Percentiles rank a stretch among this genome's conserved stretches.
Conservation (phyloP, 2,888 invertebrate species). For the Phaonia tiefii region DNA sequence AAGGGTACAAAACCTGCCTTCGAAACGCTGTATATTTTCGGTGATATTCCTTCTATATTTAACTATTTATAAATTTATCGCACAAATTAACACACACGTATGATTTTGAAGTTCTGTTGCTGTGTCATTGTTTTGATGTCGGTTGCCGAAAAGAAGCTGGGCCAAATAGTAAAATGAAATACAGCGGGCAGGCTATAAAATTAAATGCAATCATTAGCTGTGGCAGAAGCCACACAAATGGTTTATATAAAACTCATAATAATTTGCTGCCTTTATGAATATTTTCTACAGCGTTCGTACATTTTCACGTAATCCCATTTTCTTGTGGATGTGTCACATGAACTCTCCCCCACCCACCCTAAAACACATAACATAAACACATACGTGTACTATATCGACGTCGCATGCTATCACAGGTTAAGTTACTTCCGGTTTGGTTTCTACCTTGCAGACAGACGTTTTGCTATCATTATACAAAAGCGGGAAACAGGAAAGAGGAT, state of each 20-base stretch:
- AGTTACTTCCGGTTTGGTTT: slow-evolving; percentile 55
- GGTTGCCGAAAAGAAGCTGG: too few relatives aligned
- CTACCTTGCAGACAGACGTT: slow-evolving; percentile 39
- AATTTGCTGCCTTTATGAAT: slow-evolving; percentile 61
- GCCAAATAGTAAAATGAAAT: not conserved
- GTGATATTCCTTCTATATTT: too few relatives aligned
- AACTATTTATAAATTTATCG: too few relatives aligned
- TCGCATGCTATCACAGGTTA: slow-evolving; percentile 33
- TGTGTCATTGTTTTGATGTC: too few relatives aligned
- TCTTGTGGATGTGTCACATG: too few relatives aligned
- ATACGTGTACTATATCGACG: not conserved
- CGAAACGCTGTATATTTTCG: too few relatives aligned
- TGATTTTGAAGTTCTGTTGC: too few relatives aligned
- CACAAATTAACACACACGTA: too few relatives aligned
- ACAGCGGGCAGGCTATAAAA: slow-evolving; percentile 51
- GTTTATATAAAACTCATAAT: slow-evolving; percentile 56
- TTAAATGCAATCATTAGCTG: slow-evolving; percentile 62
- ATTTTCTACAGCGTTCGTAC: slow-evolving; percentile 26
- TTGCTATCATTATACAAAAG: slow-evolving; percentile 40
- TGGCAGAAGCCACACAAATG: slow-evolving; percentile 54
- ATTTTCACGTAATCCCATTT: not conserved
- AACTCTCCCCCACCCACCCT: not conserved
- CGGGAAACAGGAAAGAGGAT: not conserved
- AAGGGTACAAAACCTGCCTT: too few relatives aligned
- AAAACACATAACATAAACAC: slow-evolving; percentile 1